Base-by-base conservation (phyloP, 2,113 vertebrate genomes). In the Festucalex cinctus region DNA sequence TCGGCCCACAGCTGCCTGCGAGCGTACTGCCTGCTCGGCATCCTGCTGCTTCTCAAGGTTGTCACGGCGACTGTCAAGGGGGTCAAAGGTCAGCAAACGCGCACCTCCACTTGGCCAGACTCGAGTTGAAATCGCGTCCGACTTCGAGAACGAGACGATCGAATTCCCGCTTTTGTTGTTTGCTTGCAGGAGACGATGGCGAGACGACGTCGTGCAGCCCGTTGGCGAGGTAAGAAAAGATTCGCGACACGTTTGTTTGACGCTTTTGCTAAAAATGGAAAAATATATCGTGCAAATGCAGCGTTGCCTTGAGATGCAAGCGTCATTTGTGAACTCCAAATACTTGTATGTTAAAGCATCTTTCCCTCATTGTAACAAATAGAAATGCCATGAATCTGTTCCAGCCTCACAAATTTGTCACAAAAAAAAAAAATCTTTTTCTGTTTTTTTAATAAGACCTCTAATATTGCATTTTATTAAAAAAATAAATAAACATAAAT, bases 151-250 rank as follows among this genome's bases (percentile, higher is more conserved):
- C 28, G 24, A 7, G 26, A 14, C 28, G 9, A 5, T 26, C n/a
- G 53, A 54, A 26, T 57, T 56, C 9, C 22, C 43, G 37, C 58
- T 39, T 39, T n/a, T 60, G 35, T 78, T 20, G 35, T 66, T 67
- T 86, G 71, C 90, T 67, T 86, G 71, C 90, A 96, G 95, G 94
- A 88, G 90, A n/a, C n/a, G n/a, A 88, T 0, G 88, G 78, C 73
- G 69, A 94, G n/a, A n/a, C n/a, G n/a, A n/a, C n/a, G 64, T 95
- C 94, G 94, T 83, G 87, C 80, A 92, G 90, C 85, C 91, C 94
- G 89, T 92, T 87, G 35, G 81, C 88, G 85, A 95, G 93, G 95
- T 98, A 95, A 56, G 94, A 75, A 10, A 5, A 53, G 28, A 2
- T 32, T 32, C 44, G 5, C 35, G 5, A 10, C 20, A 39, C 36